Percentiles rank a stretch among this genome's conserved stretches.
These are phyloP conservation scores for Trematomus bernacchii DNA, from an alignment of 2,797 vertebrate genomes.

Conservation along the genomic window DNA sequence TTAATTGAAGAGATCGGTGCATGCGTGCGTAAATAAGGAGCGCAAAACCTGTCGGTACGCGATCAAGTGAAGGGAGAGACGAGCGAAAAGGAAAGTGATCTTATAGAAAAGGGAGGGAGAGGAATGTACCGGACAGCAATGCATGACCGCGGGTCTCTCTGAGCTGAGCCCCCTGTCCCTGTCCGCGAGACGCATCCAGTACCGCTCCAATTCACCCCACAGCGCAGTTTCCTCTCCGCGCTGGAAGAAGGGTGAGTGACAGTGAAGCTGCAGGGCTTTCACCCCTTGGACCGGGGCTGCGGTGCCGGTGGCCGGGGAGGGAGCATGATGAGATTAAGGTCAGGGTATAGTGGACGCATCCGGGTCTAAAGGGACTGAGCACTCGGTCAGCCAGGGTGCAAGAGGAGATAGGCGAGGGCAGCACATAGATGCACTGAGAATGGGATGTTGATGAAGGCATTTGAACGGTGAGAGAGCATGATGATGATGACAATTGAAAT, in stretches of 20 bases:
- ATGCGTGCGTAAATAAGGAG: slow-evolving; percentile 52
- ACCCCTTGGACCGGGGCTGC: slow-evolving; percentile 4
- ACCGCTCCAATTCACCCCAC: slow-evolving; percentile 24
- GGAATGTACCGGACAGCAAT: slow-evolving; percentile 2
- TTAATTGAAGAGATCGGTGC: slow-evolving; percentile 45
- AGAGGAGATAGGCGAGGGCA: not conserved
- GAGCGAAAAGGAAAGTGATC: not conserved
- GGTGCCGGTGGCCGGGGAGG: not conserved
- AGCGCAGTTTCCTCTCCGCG: slow-evolving; percentile 7
- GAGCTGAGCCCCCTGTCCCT: slow-evolving; percentile 29
- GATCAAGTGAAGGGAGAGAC: not conserved
- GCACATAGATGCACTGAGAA: not conserved
- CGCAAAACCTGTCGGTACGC: not conserved
- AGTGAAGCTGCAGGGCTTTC: slow-evolving; percentile 9
- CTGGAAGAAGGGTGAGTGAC: slow-evolving; percentile 3
- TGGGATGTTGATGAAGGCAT: not conserved
- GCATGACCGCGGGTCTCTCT: slow-evolving; percentile 6
- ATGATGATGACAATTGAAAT: not conserved
- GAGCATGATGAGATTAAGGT: slow-evolving; percentile 27
- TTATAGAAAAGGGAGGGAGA: not conserved
- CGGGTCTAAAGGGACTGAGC: slow-evolving; percentile 9
- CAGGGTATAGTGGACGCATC: not conserved
- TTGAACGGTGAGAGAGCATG: not conserved
- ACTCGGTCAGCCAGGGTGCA: slow-evolving; percentile 50
- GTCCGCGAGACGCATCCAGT: slow-evolving; percentile 29